A percentile compares a stretch with the other conserved stretches of the same genome.
Evolutionary conservation across 2,797 vertebrate species (phyloP).

Genomic region (Cossypha niveicapilla): DNA sequence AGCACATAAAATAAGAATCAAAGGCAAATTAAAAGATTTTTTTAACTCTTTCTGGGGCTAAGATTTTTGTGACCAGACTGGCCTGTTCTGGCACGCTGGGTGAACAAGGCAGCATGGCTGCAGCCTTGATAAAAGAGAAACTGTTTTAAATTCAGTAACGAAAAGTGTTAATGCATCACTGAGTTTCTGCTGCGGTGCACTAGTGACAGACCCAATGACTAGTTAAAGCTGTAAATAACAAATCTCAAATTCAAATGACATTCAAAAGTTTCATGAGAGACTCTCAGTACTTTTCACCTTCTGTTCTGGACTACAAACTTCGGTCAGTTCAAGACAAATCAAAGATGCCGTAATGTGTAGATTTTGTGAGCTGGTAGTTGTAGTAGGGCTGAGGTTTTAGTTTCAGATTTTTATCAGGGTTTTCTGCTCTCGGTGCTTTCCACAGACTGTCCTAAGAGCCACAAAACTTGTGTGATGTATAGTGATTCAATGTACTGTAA

Average conservation of each 20-base stretch:
- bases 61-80: background rate
- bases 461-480: background rate
- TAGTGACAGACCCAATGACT: background rate
- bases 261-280: background rate
- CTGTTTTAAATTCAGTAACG: background rate
- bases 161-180: slow-evolving; percentile 17
- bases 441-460: background rate
- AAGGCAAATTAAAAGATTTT: background rate
- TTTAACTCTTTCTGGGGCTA: background rate
- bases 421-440: background rate
- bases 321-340: background rate
- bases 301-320: background rate
- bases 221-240: background rate
- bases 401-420: background rate
- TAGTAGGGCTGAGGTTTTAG: background rate
- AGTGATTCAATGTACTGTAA: background rate
- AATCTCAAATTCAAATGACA: background rate
- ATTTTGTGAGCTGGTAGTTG: background rate
- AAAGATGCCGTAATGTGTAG: background rate
- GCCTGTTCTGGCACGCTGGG: background rate
- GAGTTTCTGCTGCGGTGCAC: background rate
- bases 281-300: background rate
- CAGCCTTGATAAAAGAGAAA: background rate
- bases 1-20: background rate
- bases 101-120: background rate